phyloP scores from a whole-genome alignment of 2,113 vertebrate species.

The Bagarius yarrelli region DNA sequence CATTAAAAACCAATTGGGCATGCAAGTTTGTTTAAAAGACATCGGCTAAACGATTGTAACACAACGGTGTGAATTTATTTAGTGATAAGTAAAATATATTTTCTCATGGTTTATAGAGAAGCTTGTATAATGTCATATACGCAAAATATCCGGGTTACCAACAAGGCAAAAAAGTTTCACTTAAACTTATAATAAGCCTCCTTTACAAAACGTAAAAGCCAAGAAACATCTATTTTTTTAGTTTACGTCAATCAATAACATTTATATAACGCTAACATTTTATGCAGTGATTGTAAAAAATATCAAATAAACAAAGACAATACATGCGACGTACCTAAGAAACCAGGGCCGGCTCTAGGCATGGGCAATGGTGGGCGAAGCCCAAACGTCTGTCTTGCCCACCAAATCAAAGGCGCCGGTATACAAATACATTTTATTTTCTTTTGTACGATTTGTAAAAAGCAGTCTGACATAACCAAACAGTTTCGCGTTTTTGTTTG shows the following conservation, averaged over 20 bases:
- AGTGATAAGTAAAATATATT: too few species aligned
- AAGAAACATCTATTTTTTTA: neutral
- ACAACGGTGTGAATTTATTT: too few species aligned
- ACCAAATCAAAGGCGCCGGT: too few species aligned
- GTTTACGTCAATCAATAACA: too few species aligned
- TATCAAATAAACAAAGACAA: neutral
- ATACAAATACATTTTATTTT: too few species aligned
- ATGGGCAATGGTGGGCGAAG: too few species aligned
- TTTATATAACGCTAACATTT: too few species aligned
- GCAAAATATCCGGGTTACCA: neutral
- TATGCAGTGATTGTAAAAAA: neutral
- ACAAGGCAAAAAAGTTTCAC: neutral
- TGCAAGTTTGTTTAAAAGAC: neutral
- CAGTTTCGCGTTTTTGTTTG: too few species aligned
- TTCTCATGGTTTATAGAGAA: neutral
- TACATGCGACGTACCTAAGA: constrained; percentile 84
- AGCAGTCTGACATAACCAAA: too few species aligned
- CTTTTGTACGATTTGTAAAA: too few species aligned
- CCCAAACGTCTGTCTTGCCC: too few species aligned
- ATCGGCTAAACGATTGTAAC: neutral
- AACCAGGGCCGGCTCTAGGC: too few species aligned
- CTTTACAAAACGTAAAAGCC: neutral
- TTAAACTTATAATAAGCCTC: neutral
- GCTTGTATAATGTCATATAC: neutral
- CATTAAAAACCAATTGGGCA: neutral